A percentile compares a stretch with the other conserved stretches of the same genome.
Conservation (phyloP, 2,888 invertebrate genomes). For the Ischnura elegans region DNA sequence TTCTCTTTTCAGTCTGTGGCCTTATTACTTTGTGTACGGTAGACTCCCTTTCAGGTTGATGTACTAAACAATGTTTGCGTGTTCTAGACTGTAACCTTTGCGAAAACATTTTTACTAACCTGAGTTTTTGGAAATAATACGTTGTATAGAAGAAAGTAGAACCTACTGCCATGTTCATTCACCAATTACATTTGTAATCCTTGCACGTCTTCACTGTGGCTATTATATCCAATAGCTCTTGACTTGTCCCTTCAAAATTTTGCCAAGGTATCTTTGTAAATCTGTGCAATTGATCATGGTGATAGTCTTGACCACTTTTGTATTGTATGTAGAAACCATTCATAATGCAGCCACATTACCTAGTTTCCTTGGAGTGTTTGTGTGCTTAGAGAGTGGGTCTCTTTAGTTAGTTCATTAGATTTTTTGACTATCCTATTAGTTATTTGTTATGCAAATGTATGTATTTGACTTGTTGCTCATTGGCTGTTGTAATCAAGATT, state of each 20-base stretch:
- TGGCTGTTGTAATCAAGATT: conserved; percentile 71
- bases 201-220: conserved; percentile 68
- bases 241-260: conserved; percentile 68
- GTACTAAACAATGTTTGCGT: conserved; percentile 65
- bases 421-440: conserved; percentile 69
- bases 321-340: conserved; percentile 68
- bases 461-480: conserved; percentile 71
- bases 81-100: conserved; percentile 68
- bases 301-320: conserved; percentile 70
- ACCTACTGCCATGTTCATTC: conserved; percentile 63
- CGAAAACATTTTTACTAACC: conserved; percentile 68
- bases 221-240: conserved; percentile 68
- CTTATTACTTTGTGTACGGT: conserved; percentile 71
- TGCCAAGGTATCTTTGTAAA: conserved; percentile 69
- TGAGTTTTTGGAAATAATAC: conserved; percentile 60
- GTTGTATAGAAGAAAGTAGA: conserved; percentile 64
- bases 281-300: conserved; percentile 70
- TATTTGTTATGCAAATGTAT: conserved; percentile 71
- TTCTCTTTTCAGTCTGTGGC: conserved; percentile 72
- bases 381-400: conserved; percentile 41
- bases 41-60: conserved; percentile 63
- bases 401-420: conserved; percentile 63
- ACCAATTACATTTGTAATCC: conserved; percentile 62
- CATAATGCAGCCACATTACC: conserved; percentile 51
- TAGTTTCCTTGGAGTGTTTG: conserved; percentile 60